phyloP scores from a whole-genome alignment of 2,797 vertebrate genomes.

The Choloepus didactylus region DNA sequence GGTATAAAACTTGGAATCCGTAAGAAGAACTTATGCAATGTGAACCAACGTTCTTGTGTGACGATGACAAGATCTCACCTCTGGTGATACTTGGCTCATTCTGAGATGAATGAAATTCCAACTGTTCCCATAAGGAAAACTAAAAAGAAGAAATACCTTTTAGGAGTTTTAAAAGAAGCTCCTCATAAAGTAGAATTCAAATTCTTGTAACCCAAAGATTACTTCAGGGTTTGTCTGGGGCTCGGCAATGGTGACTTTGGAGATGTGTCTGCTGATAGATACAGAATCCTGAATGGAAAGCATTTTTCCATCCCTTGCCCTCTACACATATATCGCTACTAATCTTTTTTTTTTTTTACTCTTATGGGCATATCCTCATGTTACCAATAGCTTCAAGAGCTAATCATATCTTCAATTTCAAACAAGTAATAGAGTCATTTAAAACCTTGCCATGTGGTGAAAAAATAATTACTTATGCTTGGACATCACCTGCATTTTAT shows the following conservation, averaged over 20 bases:
- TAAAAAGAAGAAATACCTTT: neutral
- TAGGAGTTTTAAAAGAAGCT: neutral
- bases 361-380: fast-evolving
- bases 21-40: neutral
- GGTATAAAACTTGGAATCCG: neutral
- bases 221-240: neutral
- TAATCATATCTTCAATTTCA: conserved; percentile 22
- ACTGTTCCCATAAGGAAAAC: no score
- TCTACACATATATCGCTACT: fast-evolving
- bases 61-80: neutral
- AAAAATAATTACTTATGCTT: neutral
- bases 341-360: neutral
- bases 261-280: neutral
- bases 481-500: neutral
- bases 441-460: neutral
- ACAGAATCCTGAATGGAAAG: neutral
- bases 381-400: neutral
- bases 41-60: neutral
- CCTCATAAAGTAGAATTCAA: neutral
- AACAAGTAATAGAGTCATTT: neutral
- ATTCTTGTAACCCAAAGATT: neutral
- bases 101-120: neutral
- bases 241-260: neutral
- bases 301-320: neutral
- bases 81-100: neutral